These are phyloP conservation scores for Glossophaga mutica DNA, from an alignment of 2,797 vertebrate species.

Conservation along the genomic window DNA sequence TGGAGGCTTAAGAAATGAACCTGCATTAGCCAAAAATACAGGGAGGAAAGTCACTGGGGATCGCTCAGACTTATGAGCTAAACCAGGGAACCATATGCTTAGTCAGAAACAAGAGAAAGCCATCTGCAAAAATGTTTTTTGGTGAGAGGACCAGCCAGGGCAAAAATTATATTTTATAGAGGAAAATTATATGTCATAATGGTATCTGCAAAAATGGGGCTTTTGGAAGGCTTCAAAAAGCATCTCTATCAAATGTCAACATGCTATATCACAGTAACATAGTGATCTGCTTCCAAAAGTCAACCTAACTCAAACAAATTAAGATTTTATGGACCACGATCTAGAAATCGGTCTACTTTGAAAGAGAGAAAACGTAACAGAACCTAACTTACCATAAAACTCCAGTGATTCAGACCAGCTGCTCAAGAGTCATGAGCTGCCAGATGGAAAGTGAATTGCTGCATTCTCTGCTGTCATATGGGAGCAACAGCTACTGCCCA, in stretches of 20 bases:
- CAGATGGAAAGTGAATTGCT: not conserved
- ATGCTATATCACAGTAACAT: not conserved
- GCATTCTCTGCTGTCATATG: not conserved
- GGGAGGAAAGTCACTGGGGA: not conserved
- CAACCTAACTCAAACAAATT: not conserved
- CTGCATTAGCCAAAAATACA: not conserved
- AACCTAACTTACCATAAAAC: conserved; percentile 30
- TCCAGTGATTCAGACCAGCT: conserved; percentile 12
- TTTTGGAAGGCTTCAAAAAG: not conserved
- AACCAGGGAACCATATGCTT: conserved; percentile 8
- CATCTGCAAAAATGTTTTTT: conserved; percentile 35
- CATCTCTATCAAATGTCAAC: not conserved
- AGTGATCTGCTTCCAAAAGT: conserved; percentile 18
- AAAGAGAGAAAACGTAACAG: conserved; percentile 30
- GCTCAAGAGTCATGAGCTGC: not conserved
- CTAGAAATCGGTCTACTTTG: conserved; percentile 10
- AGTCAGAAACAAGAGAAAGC: conserved; percentile 27
- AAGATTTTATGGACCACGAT: not conserved
- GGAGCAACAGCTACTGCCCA: not conserved
- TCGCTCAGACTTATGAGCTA: not conserved
- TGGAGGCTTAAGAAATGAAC: not conserved
- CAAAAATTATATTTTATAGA: conserved; percentile 44
- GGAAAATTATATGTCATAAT: not conserved
- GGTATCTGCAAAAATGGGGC: not conserved
- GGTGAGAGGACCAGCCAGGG: not conserved